Percentiles rank a stretch among this genome's conserved stretches.
These are phyloP conservation scores for Capitulum mitella DNA, from an alignment of 2,888 invertebrate species.

Conservation along the genomic window DNA sequence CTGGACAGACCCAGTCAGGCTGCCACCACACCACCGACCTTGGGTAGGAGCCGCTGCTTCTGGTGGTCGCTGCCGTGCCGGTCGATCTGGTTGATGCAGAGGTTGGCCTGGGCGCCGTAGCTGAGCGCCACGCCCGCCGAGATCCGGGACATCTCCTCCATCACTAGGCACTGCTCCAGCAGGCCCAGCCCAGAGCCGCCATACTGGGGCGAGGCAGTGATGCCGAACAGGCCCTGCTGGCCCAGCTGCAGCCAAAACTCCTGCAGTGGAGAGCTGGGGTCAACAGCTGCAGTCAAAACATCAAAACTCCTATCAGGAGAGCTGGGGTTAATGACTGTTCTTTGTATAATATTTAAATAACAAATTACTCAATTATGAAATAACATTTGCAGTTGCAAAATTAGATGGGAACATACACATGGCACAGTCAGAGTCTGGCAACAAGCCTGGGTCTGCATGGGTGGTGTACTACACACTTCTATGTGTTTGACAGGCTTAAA, in stretches of 20 bases:
- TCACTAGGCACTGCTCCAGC: conserved; percentile 81
- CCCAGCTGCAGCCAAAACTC: conserved; percentile 89
- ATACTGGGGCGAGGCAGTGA: conserved; percentile 78
- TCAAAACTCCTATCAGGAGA: too few relatives aligned
- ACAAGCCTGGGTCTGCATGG: too few relatives aligned
- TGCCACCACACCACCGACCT: conserved; percentile 59
- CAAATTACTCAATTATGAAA: too few relatives aligned
- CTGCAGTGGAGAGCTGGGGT: conserved; percentile 42
- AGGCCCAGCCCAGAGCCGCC: conserved; percentile 89
- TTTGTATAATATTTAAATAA: too few relatives aligned
- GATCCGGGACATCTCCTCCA: conserved; percentile 91
- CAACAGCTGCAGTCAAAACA: too few relatives aligned
- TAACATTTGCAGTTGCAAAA: too few relatives aligned
- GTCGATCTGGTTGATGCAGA: conserved; percentile 92
- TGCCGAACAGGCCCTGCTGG: conserved; percentile 80
- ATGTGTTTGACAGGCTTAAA: too few relatives aligned
- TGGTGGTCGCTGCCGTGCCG: conserved; percentile 86
- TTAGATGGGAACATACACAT: too few relatives aligned
- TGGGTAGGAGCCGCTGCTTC: conserved; percentile 87
- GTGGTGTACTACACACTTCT: too few relatives aligned
- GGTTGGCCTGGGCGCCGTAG: conserved; percentile 95
- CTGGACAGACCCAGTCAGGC: too few relatives aligned
- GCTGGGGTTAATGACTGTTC: too few relatives aligned
- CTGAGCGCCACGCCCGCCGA: conserved; percentile 74
- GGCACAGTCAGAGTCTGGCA: too few relatives aligned